A percentile compares a stretch with the other conserved stretches of the same genome.
These are phyloP conservation scores for Calycopis cecrops DNA, from an alignment of 1,140 invertebrate species.

Conservation along the genomic window DNA sequence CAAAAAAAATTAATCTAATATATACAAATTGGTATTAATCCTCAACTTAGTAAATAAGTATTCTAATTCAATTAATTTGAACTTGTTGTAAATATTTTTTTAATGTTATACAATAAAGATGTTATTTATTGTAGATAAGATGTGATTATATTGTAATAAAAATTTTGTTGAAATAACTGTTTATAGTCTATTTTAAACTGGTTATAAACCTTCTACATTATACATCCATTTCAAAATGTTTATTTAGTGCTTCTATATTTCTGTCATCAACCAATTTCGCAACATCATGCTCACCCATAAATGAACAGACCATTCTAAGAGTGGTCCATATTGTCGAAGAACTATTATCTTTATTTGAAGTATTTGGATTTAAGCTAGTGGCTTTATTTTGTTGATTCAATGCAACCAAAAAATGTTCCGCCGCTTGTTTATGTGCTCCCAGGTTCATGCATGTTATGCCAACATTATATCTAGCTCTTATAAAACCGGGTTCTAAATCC, in stretches of 20 bases:
- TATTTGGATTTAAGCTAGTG: conserved; percentile 64
- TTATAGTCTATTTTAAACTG: background rate
- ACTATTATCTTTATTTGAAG: conserved; percentile 68
- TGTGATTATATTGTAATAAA: too few relatives aligned
- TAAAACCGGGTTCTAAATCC: conserved; percentile 94
- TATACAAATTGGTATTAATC: too few relatives aligned
- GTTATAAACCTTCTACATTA: conserved; percentile 15
- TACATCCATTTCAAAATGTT: conserved; percentile 77
- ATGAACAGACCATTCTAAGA: conserved; percentile 90
- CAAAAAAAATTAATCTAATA: conserved; percentile 26
- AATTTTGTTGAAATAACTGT: too few relatives aligned
- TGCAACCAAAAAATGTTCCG: conserved; percentile 95
- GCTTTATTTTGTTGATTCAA: conserved; percentile 94
- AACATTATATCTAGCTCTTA: conserved; percentile 97
- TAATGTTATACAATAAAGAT: too few relatives aligned
- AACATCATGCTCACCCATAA: conserved; percentile 90
- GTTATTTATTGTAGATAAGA: too few relatives aligned
- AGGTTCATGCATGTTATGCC: conserved; percentile 98
- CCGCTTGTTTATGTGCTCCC: conserved; percentile 94
- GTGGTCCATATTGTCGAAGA: conserved; percentile 97
- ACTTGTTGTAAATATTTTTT: too few relatives aligned
- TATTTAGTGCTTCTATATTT: conserved; percentile 80
- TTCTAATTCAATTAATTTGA: too few relatives aligned
- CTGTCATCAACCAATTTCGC: conserved; percentile 84
- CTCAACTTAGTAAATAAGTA: too few relatives aligned